Percentiles rank a stretch among this genome's conserved stretches.
These are phyloP conservation scores for Desmophyllum pertusum DNA, from an alignment of 92 coral and sea anemone genomes.

Conservation along the genomic window DNA sequence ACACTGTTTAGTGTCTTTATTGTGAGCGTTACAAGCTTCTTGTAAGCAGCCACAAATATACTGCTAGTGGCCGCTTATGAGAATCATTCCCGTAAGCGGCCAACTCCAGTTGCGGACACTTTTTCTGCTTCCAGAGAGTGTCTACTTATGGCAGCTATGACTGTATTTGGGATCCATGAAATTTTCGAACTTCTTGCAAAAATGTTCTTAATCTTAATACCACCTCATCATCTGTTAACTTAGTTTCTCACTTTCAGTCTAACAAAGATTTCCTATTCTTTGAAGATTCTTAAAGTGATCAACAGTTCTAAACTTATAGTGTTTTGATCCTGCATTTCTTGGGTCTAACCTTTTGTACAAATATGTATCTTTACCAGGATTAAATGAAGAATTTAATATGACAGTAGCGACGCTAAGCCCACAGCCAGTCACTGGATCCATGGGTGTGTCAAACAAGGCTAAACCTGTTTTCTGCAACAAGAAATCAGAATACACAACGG, in stretches of 20 bases:
- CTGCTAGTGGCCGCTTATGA: too few relatives aligned
- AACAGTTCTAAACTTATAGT: neutral
- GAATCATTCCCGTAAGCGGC: too few relatives aligned
- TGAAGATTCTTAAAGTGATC: neutral
- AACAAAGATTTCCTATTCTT: neutral
- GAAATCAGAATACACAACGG: conserved; percentile 77
- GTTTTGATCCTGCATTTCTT: neutral
- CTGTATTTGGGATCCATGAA: too few relatives aligned
- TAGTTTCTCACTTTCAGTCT: neutral
- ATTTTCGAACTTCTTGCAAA: too few relatives aligned
- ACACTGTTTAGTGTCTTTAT: too few relatives aligned
- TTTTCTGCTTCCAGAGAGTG: too few relatives aligned
- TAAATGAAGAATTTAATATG: neutral
- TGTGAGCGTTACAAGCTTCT: too few relatives aligned
- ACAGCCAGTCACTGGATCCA: neutral
- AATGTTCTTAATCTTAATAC: too few relatives aligned
- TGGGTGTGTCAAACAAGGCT: neutral
- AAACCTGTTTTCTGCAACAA: conserved; percentile 69
- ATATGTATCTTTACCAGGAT: neutral
- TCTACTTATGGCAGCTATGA: too few relatives aligned
- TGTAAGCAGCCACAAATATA: too few relatives aligned
- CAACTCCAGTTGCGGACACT: too few relatives aligned
- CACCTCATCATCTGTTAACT: too few relatives aligned
- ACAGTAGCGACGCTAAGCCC: neutral
- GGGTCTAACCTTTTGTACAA: neutral